A percentile compares a stretch with the other conserved stretches of the same genome.
phyloP scores from a whole-genome alignment of 1,140 invertebrate species.

The Caenorhabditis latens region DNA sequence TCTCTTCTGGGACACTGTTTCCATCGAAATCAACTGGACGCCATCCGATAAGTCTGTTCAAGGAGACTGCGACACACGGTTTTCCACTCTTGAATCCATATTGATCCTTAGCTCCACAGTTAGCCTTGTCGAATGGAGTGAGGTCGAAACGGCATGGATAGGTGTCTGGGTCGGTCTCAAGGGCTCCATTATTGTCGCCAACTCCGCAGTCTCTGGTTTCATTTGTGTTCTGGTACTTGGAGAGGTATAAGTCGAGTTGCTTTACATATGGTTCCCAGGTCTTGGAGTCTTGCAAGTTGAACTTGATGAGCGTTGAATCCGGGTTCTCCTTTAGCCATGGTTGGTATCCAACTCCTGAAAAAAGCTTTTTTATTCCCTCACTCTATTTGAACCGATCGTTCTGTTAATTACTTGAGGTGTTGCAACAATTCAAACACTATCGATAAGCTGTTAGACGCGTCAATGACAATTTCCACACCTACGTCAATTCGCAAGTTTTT shows the following conservation, averaged over 20 bases:
- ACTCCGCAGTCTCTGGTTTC: slow-evolving; percentile 69
- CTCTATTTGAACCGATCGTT: slow-evolving; percentile 1
- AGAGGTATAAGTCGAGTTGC: slow-evolving; percentile 71
- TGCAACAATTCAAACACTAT: not conserved
- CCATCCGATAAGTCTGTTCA: slow-evolving; percentile 77
- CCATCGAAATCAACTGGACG: slow-evolving; percentile 69
- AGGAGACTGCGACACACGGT: slow-evolving; percentile 74
- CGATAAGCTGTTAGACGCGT: slow-evolving; percentile 19
- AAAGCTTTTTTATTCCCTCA: not conserved
- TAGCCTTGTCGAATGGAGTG: slow-evolving; percentile 66
- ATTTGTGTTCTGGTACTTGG: slow-evolving; percentile 71
- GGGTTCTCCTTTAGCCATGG: slow-evolving; percentile 76
- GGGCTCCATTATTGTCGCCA: slow-evolving; percentile 33
- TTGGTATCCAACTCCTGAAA: slow-evolving; percentile 77
- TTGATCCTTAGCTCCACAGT: slow-evolving; percentile 67
- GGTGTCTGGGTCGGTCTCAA: slow-evolving; percentile 53
- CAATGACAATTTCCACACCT: slow-evolving; percentile 29
- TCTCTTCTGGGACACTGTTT: slow-evolving; percentile 68
- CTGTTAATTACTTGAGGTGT: not conserved
- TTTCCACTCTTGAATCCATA: slow-evolving; percentile 74
- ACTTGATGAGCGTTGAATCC: slow-evolving; percentile 76
- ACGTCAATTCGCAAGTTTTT: slow-evolving; percentile 51
- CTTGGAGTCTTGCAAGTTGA: slow-evolving; percentile 70
- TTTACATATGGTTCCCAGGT: slow-evolving; percentile 66
- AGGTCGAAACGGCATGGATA: slow-evolving; percentile 73